A percentile compares a stretch with the other conserved stretches of the same genome.
Evolutionary conservation across 2,888 invertebrate species (phyloP).

Genomic region (Furcula furcula): DNA sequence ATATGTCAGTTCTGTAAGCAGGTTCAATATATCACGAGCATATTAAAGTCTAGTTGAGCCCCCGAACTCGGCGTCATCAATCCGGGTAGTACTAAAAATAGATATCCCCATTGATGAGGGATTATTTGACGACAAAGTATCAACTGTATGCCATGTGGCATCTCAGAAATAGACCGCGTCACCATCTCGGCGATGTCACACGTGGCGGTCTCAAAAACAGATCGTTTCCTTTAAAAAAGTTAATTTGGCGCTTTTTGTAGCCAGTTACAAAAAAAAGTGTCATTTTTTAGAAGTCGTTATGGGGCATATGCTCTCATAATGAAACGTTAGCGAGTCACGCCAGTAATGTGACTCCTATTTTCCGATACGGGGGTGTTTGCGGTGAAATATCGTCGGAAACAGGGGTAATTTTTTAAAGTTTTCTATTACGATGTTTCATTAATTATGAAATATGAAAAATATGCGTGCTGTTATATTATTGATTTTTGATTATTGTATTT

Average conservation of each 20-base stretch:
- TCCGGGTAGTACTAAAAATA: slow-evolving; percentile 64
- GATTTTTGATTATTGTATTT: too few relatives aligned
- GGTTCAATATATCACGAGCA: slow-evolving; percentile 59
- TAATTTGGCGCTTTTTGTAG: slow-evolving; percentile 77
- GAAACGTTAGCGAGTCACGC: slow-evolving; percentile 58
- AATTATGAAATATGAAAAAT: slow-evolving; percentile 7
- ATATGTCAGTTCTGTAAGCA: slow-evolving; percentile 52
- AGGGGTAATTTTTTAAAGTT: slow-evolving; percentile 12
- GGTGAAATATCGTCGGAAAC: slow-evolving; percentile 26
- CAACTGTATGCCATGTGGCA: slow-evolving; percentile 70
- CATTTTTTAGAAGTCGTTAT: slow-evolving; percentile 69
- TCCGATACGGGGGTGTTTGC: slow-evolving; percentile 50
- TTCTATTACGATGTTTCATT: slow-evolving; percentile 10
- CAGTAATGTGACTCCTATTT: slow-evolving; percentile 71
- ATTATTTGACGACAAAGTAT: slow-evolving; percentile 75
- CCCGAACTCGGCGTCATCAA: slow-evolving; percentile 63
- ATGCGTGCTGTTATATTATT: too few relatives aligned
- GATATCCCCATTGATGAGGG: slow-evolving; percentile 67
- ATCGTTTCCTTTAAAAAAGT: slow-evolving; percentile 81
- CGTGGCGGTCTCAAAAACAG: slow-evolving; percentile 76
- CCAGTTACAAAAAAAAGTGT: slow-evolving; percentile 62
- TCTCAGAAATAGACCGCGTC: slow-evolving; percentile 64
- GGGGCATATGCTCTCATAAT: slow-evolving; percentile 71
- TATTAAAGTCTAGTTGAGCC: slow-evolving; percentile 70
- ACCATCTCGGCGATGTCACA: slow-evolving; percentile 62